Percentiles rank a stretch among this genome's conserved stretches.
phyloP scores from a whole-genome alignment of 1,140 invertebrate species.

The Drosophila seguyi region DNA sequence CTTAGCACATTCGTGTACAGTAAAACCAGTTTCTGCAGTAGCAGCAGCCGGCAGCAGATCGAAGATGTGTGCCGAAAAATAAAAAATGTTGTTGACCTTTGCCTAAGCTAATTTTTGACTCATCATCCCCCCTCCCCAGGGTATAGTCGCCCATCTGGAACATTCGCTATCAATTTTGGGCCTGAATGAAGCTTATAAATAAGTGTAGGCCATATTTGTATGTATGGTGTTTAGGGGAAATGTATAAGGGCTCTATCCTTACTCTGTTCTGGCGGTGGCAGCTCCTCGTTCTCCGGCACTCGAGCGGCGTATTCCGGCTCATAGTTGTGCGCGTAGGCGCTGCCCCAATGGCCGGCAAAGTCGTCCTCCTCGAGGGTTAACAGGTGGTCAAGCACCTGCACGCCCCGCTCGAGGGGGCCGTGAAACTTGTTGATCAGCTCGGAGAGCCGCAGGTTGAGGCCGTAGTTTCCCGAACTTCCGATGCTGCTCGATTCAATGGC shows the following conservation, averaged over 20 bases:
- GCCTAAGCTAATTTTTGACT: conserved; percentile 30
- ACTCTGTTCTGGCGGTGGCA: conserved; percentile 66
- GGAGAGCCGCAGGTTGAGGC: conserved; percentile 86
- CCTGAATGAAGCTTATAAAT: background rate
- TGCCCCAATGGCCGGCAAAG: conserved; percentile 83
- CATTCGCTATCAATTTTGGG: conserved; percentile 1
- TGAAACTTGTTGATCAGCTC: conserved; percentile 86
- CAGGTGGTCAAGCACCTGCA: conserved; percentile 86
- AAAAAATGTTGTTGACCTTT: conserved; percentile 73
- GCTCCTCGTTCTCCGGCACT: conserved; percentile 72
- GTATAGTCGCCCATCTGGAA: background rate
- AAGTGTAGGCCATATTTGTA: background rate
- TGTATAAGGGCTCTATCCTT: conserved; percentile 32
- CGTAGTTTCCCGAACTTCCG: conserved; percentile 69
- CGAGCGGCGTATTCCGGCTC: conserved; percentile 71
- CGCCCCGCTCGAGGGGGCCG: conserved; percentile 82
- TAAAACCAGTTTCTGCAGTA: conserved; percentile 62
- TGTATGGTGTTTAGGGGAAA: background rate
- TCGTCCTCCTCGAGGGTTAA: conserved; percentile 86
- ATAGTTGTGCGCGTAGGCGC: conserved; percentile 80
- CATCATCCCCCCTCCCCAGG: background rate
- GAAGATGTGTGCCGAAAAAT: conserved; percentile 49
- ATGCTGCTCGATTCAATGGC: conserved; percentile 70
- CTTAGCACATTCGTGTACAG: conserved; percentile 64
- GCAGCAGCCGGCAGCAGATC: conserved; percentile 36